Evolutionary conservation across 1,140 invertebrate genomes (phyloP).

Genomic region (Drosophila yakuba): DNA sequence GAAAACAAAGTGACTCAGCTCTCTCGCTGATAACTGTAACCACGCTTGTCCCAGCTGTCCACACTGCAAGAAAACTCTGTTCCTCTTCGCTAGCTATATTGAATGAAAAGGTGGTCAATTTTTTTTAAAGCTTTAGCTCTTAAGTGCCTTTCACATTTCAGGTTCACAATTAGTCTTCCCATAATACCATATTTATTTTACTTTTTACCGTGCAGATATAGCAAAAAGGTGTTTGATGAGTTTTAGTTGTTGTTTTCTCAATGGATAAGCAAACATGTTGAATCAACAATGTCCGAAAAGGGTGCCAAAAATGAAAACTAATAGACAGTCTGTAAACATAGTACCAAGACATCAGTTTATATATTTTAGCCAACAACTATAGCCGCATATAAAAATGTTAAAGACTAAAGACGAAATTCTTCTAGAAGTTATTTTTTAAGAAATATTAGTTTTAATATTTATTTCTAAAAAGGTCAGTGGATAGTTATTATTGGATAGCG

Average conservation of each 20-base stretch:
- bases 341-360: too few species aligned
- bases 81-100: too few species aligned
- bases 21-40: conserved; percentile 59
- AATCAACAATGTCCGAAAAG: conserved; percentile 52
- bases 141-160: too few species aligned
- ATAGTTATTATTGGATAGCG: not conserved
- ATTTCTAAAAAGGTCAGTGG: not conserved
- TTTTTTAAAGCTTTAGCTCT: too few species aligned
- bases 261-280: conserved; percentile 27
- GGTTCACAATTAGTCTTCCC: too few species aligned
- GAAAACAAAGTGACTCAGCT: conserved; percentile 45
- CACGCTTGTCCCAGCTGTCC: conserved; percentile 13
- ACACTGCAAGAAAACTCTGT: not conserved
- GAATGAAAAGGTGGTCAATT: too few species aligned
- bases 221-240: conserved; percentile 23
- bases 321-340: not conserved
- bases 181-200: not conserved
- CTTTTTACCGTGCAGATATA: not conserved
- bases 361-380: not conserved
- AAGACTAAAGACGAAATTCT: too few species aligned
- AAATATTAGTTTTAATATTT: too few species aligned
- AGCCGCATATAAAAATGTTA: not conserved
- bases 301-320: conserved; percentile 33
- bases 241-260: conserved; percentile 33
- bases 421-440: too few species aligned